Conservation (phyloP, 2,113 vertebrate species). For the Xerus inauris region DNA sequence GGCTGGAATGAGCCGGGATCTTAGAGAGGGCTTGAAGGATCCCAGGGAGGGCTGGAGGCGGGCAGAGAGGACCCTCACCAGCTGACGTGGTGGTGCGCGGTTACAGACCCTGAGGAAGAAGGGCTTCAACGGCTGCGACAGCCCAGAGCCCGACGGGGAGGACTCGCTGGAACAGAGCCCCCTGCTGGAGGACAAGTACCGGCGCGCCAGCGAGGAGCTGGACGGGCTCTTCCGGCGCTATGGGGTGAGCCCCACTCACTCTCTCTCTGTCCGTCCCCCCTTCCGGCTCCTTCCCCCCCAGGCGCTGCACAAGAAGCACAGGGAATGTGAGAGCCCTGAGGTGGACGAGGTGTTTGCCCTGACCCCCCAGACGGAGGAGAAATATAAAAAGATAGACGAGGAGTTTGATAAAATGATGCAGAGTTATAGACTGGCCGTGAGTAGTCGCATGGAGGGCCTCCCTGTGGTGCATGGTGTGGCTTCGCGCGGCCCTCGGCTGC, state of each 20-base stretch:
- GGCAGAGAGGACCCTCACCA: background rate
- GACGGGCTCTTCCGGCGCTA: constrained; percentile 98
- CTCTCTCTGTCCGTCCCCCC: constrained; percentile 77
- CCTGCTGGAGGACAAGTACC: constrained; percentile 97
- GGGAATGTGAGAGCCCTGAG: constrained; percentile 98
- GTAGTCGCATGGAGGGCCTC: constrained; percentile 88
- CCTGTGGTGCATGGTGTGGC: constrained; percentile 82
- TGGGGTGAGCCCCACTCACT: constrained; percentile 93
- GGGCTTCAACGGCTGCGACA: constrained; percentile 99
- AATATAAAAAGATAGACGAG: constrained; percentile 99
- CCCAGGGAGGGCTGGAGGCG: background rate
- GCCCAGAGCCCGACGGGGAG: constrained; percentile 97
- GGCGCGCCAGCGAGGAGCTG: constrained; percentile 96
- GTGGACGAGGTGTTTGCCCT: constrained; percentile 97
- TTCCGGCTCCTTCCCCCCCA: constrained; percentile 66
- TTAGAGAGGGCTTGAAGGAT: no score
- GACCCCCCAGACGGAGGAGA: constrained; percentile 99
- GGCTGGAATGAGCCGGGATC: background rate
- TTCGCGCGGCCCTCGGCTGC: constrained; percentile 69
- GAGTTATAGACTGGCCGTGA: constrained; percentile 99
- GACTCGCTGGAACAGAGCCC: constrained; percentile 99
- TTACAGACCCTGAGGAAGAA: constrained; percentile 99
- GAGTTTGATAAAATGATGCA: constrained; percentile 99
- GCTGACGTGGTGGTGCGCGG: constrained; percentile 65
- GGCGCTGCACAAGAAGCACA: constrained; percentile 99